Evolutionary conservation across 2,888 invertebrate genomes (phyloP), one percentile per base, ranked within the genome.

Genomic region (Dynastes maya): DNA sequence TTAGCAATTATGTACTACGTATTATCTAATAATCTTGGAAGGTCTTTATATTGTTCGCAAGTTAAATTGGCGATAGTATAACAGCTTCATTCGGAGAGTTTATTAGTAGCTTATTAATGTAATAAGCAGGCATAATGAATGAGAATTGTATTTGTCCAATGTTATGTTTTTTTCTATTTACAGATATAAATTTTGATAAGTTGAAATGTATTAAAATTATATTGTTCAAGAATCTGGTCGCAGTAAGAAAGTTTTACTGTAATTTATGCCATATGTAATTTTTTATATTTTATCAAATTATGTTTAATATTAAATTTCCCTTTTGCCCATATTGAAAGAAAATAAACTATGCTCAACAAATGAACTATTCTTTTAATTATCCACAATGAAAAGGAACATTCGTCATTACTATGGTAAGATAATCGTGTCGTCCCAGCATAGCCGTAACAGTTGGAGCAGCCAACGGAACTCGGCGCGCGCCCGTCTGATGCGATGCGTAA

Each of bases 91-190:
- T 67, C 76, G 51, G 40, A 61, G 63, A 45, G 27, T 40, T 51
- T 63, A 51, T 63, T 55, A 74, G 55, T 74, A 22, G 72, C 72
- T 74, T 74, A 55, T 75, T 58, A 67, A 32, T 75, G n/a, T 65
- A 58, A 78, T 82, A 86, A 87, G 86, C 85, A 87, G 86, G 67
- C 72, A 51, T 75, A 78, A 68, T 68, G 37, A 58, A 72, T 40
- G 22, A 40, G 40, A 40, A 13, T 75, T 78, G 63, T 71, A 65
- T 67, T 65, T 37, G 58, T 68, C 13, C 51, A 61, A 63, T 63
- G 51, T 63, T 51, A 63, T 61, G 2, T 70, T 70, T 53, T 53
- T 13, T 71, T 55, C 40, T 72, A 40, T 72, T 72, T 74, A 40
- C 22, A 37, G 32, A 37, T 40, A 40, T 40, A 58, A 29, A 6